Evolutionary conservation across 2,797 vertebrate genomes (phyloP), one percentile per base, ranked within the genome.

Genomic region (Mormyrus hasselquistii): DNA sequence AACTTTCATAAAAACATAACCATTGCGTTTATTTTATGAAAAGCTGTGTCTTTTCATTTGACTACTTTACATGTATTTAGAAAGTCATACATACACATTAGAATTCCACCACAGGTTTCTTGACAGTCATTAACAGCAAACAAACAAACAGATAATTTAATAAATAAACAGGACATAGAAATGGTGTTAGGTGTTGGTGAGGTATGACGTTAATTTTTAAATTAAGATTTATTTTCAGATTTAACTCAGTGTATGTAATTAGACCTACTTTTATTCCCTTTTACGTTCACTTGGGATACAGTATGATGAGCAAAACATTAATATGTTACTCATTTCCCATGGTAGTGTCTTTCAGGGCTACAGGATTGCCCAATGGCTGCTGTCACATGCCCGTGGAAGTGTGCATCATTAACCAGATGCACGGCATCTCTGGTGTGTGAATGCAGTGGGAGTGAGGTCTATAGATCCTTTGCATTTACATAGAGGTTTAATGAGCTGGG

Each of bases 401-500:
- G 25, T 87, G 53, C 53, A 57, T 87, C 29, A 38, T 50, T 50
- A 65, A 14, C 38, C 38, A 62, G 82, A 44, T 49, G 38, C 88
- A 22, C 2, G 10, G 25, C 47, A 19, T 89, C 52, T 57, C 85
- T 47, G 25, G 9, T 12, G 69, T 34, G 34, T 38, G 34, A 87
- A 65, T 38, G 62, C 14, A 34, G 84, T 65, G 53, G 57, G 41
- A 73, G 25, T 29, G 59, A 79, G 41, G 44, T 88, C 38, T 83
- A 90, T 25, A 88, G 59, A 86, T 87, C 49, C 83, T 79, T 59
- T 62, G 34, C 86, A 73, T 65, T 73, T 84, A 38, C 55, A 88
- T 55, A 85, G 34, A 88, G 86, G 62, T 57, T 88, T 83, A 90
- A 88, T 88, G 29, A 50, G 38, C 57, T 84, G 49, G 44, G 89